phyloP scores from a whole-genome alignment of 2,797 vertebrate species.

The Dicrostonyx torquatus region DNA sequence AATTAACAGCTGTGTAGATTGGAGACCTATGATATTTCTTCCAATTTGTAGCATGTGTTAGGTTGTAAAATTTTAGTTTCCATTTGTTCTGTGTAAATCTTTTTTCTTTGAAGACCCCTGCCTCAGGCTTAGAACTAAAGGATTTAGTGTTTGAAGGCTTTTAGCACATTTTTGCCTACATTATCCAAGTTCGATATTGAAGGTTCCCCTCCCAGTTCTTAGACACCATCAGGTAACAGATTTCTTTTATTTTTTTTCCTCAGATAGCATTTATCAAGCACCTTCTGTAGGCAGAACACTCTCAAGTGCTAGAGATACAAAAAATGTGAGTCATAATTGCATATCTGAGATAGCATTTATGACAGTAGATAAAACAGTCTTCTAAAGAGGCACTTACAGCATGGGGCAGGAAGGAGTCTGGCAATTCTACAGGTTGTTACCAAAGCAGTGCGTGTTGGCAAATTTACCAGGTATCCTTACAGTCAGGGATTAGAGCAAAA shows the following conservation, averaged over 20 bases:
- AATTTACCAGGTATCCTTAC: background rate
- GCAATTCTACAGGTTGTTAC: background rate
- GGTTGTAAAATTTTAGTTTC: conserved; percentile 31
- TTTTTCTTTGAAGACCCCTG: conserved; percentile 48
- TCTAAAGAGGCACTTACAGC: background rate
- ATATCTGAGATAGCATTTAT: background rate
- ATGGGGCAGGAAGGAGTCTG: background rate
- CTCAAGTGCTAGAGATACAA: background rate
- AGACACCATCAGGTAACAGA: background rate
- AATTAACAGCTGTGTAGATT: conserved; percentile 42
- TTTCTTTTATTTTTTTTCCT: conserved; percentile 29
- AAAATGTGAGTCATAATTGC: background rate
- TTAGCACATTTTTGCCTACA: background rate
- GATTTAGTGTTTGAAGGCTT: conserved; percentile 35
- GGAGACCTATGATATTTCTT: conserved; percentile 41
- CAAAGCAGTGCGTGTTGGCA: background rate
- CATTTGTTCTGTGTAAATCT: conserved; percentile 31
- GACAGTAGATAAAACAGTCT: background rate
- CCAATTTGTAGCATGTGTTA: conserved; percentile 34
- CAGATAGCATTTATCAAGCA: background rate
- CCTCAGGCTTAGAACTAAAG: conserved; percentile 25
- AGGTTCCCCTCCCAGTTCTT: background rate
- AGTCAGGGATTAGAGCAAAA: background rate
- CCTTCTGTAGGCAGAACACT: background rate
- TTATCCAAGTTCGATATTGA: background rate